A percentile compares a stretch with the other conserved stretches of the same genome.
Evolutionary conservation across 2,888 invertebrate genomes (phyloP).

Genomic region (Dioctria linearis): DNA sequence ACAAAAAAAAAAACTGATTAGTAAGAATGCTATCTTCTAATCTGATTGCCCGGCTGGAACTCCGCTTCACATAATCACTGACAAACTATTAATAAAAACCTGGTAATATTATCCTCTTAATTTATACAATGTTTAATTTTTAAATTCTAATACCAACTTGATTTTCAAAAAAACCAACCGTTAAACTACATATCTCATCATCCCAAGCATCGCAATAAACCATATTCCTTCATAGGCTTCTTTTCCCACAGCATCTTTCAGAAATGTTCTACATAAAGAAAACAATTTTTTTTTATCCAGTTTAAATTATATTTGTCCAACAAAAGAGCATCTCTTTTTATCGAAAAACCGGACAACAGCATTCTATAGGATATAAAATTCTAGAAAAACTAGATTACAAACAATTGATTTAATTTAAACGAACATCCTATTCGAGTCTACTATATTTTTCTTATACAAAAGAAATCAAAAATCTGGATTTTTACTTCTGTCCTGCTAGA

Average conservation of each 20-base stretch:
- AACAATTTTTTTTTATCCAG: not conserved
- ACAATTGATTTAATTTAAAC: slow-evolving; percentile 22
- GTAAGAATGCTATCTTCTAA: too few relatives aligned
- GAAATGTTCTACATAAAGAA: not conserved
- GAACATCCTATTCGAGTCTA: not conserved
- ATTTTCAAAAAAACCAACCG: not conserved
- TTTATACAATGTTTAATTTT: too few relatives aligned
- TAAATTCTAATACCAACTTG: too few relatives aligned
- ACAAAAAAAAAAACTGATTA: too few relatives aligned
- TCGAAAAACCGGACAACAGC: not conserved
- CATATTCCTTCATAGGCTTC: not conserved
- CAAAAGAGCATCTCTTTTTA: not conserved
- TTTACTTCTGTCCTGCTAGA: not conserved
- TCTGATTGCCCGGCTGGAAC: too few relatives aligned
- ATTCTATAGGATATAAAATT: not conserved
- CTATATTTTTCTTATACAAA: not conserved
- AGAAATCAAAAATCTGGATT: not conserved
- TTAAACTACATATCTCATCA: not conserved
- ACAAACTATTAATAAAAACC: too few relatives aligned
- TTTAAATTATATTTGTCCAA: not conserved
- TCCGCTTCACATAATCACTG: too few relatives aligned
- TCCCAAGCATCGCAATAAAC: not conserved
- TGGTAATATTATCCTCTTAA: too few relatives aligned
- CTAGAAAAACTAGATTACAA: slow-evolving; percentile 34
- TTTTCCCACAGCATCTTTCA: not conserved